Evolutionary conservation across 2,888 invertebrate species (phyloP), one percentile per base, ranked within the genome.

Genomic region (Morpho achilles): DNA sequence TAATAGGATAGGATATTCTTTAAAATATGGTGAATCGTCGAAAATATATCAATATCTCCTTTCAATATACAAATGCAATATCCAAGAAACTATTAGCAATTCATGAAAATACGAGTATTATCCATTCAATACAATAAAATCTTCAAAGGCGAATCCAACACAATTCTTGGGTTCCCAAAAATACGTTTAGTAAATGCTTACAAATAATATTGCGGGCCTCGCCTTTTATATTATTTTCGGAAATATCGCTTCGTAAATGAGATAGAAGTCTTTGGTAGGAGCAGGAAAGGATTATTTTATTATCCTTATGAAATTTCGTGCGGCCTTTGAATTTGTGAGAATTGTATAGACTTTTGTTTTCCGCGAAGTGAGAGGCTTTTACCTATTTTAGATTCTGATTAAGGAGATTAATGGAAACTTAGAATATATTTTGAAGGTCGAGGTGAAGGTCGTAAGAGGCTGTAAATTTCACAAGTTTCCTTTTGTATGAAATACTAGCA

Each of bases 231-330:
- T 70, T 69, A 72, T 74, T 74, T 69, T 66, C 67, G 65, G 65
- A 66, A 64, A 64, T 68, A 68, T 65, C 70, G 68, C 68, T 67
- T 67, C 58, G 56, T 62, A 73, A 72, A 74, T 70, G 69, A 70
- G 70, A 73, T 72, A 71, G 3, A 71, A 71, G 64, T 62, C 63
- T 64, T 65, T 61, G 66, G 60, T 43, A 49, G 60, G 65, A 66
- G 54, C 60, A 58, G 64, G 67, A 71, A 70, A 67, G 72, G 73
- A 73, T 75, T 74, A 77, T 73, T 72, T 69, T 75, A 76, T 75
- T 74, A 75, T 73, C 68, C 69, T 72, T 69, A 73, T 71, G 69
- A 70, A 69, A 73, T 72, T 73, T 68, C 63, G 68, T 61, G 58
- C 56, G 61, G 59, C 49, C 60, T 49, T 54, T 58, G 60, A 60